Conservation (phyloP, 1,140 invertebrate genomes). For the Doryteuthis pealeii region DNA sequence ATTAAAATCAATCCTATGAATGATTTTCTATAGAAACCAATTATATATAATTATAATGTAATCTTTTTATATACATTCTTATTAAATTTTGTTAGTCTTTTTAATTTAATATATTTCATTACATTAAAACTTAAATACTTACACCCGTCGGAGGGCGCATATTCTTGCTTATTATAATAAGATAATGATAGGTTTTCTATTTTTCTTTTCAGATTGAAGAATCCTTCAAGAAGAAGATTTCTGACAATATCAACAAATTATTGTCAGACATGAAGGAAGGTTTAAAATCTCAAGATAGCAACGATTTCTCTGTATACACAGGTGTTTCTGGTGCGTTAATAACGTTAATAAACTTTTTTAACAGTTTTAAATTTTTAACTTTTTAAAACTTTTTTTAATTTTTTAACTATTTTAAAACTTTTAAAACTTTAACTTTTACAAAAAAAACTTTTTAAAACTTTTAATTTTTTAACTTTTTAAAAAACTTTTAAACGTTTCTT, state of each 20-base stretch:
- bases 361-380: not conserved
- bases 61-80: too few relatives aligned
- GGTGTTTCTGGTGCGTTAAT: conserved; percentile 55
- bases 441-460: not conserved
- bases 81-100: too few relatives aligned
- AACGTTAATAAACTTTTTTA: not conserved
- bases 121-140: too few relatives aligned
- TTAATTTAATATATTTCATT: too few relatives aligned
- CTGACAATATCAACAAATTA: not conserved
- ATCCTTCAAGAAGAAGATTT: conserved; percentile 2
- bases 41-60: too few relatives aligned
- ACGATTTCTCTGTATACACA: conserved; percentile 63
- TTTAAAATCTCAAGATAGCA: not conserved
- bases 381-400: not conserved
- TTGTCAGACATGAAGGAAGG: not conserved
- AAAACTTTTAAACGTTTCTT: not conserved
- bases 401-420: not conserved
- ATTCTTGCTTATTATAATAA: too few relatives aligned
- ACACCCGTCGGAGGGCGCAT: too few relatives aligned
- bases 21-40: too few relatives aligned
- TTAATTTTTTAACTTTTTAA: not conserved
- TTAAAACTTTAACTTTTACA: not conserved
- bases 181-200: not conserved
- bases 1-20: too few relatives aligned
- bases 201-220: not conserved